Evolutionary conservation across 2,888 invertebrate species (phyloP), one percentile per base, ranked within the genome.

Genomic region (Pandemis corylana): DNA sequence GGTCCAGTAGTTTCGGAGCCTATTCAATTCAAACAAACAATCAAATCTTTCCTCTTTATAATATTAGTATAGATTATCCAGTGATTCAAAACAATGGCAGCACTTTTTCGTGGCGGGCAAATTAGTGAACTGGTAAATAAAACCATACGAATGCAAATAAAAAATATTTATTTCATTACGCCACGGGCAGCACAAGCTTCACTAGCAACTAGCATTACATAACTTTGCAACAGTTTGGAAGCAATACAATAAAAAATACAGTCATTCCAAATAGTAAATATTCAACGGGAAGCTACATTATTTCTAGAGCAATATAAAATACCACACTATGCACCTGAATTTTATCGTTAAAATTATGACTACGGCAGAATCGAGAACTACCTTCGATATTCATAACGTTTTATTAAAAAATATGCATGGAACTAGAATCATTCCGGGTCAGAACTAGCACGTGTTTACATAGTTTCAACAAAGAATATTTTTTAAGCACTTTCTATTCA

Each of bases 161-260:
- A 63, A 69, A 49, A 69, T 69, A 65, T 74, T 74, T 74, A 74
- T 74, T 73, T 69, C 59, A 51, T 59, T 69, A 49, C 68, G 53
- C 68, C 68, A 46, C 46, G 41, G 41, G 72, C 73, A 69, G 63
- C 59, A 68, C 36, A 73, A 49, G 62, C 63, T 63, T 56, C 28
- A 69, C 69, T 61, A 61, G 73, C 69, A 69, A 59, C 63, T 65
- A 69, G 68, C 49, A 51, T 62, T 61, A 59, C 61, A 62, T 65
- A 28, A 46, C 28, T 66, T 64, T 68, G 28, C 42, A 64, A 46
- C 42, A 68, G 28, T 68, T 10, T 51, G 61, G 62, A 46, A 59
- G n/a, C 42, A 36, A 69, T 49, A 62, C 44, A 36, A 71, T 49
- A n/a, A 62, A 61, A 41, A 5, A 46, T 66, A 71, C 56, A 56